Evolutionary conservation across 1,140 invertebrate species (phyloP).

Genomic region (Propsilocerus akamusi): DNA sequence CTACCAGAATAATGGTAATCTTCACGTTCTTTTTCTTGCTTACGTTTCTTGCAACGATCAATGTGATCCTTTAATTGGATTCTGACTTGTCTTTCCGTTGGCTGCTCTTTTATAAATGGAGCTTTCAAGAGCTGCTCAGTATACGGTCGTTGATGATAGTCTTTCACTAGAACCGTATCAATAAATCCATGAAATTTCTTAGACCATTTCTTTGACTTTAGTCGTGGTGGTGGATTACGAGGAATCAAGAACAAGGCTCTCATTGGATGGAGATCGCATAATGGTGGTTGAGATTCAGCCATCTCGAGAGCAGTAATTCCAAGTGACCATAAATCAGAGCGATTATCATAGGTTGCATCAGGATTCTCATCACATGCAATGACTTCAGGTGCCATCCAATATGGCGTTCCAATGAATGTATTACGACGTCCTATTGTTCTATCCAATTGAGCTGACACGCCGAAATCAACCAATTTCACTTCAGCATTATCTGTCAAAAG

Average conservation of each 20-base stretch:
- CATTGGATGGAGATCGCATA: constrained; percentile 99
- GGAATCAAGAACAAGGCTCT: constrained; percentile 95
- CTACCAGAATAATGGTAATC: constrained; percentile 73
- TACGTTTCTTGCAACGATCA: constrained; percentile 88
- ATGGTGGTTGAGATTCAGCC: constrained; percentile 98
- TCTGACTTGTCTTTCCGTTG: constrained; percentile 90
- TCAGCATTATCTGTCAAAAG: constrained; percentile 98
- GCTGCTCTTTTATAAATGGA: constrained; percentile 92
- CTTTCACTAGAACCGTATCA: constrained; percentile 64
- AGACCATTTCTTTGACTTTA: constrained; percentile 98
- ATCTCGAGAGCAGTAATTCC: constrained; percentile 99
- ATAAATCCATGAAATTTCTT: constrained; percentile 79
- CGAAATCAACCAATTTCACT: constrained; percentile 99
- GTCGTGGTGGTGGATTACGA: constrained; percentile 85
- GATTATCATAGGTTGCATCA: constrained; percentile 98
- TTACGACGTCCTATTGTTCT: constrained; percentile 96
- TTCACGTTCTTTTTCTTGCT: constrained; percentile 73
- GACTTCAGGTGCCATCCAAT: constrained; percentile 96
- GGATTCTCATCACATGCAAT: constrained; percentile 99
- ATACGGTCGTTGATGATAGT: constrained; percentile 94
- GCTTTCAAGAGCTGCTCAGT: constrained; percentile 96
- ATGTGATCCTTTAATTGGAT: constrained; percentile 99
- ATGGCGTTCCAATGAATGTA: constrained; percentile 97
- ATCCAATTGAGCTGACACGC: constrained; percentile 97
- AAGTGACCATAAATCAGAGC: constrained; percentile 95